Conservation (phyloP, 2,797 vertebrate genomes). For the Diplodus puntazzo region DNA sequence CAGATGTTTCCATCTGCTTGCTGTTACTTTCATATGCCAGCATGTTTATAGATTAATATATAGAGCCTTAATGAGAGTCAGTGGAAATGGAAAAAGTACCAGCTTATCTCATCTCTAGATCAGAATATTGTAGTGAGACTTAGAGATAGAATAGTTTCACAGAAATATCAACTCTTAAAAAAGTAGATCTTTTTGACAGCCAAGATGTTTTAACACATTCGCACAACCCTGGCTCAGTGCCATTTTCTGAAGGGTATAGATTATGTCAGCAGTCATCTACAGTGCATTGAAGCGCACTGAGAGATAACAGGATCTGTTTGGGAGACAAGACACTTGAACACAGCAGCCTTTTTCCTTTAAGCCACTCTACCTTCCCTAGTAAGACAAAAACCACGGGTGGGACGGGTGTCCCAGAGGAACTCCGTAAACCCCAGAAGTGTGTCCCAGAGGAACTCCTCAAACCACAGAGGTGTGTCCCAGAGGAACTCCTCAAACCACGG, state of each 20-base stretch:
- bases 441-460: not conserved
- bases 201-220: not conserved
- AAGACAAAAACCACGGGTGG: constrained; percentile 22
- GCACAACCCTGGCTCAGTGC: not conserved
- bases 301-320: not conserved
- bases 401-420: not conserved
- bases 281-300: not conserved
- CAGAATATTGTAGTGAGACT: no score
- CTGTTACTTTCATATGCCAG: not conserved
- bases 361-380: constrained; percentile 9
- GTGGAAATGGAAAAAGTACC: no score
- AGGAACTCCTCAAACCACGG: constrained; percentile 12
- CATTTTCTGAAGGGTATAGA: not conserved
- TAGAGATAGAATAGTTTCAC: not conserved
- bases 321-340: not conserved
- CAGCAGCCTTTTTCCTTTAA: not conserved
- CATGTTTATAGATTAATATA: not conserved
- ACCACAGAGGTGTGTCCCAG: constrained; percentile 12
- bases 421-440: constrained; percentile 9
- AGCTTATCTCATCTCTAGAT: not conserved
- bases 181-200: not conserved
- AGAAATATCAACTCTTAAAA: not conserved
- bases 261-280: not conserved
- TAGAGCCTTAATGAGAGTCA: not conserved
- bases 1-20: not conserved